These are phyloP conservation scores for Oophaga pumilio DNA, from an alignment of 2,113 vertebrate species.

Conservation along the genomic window DNA sequence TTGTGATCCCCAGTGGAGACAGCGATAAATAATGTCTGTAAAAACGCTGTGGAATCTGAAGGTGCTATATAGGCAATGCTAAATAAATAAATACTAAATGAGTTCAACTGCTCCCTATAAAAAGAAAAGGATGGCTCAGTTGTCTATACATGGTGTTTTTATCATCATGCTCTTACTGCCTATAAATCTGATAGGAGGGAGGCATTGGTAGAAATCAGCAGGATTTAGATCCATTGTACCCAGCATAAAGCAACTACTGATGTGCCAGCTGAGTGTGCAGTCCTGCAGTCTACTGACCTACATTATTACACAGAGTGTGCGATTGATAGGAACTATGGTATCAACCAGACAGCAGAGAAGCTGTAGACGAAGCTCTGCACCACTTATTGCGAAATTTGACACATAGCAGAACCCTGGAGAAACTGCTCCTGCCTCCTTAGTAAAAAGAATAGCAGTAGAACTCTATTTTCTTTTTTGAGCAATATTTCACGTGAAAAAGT, in stretches of 20 bases:
- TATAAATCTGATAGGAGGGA: background rate
- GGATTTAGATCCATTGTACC: background rate
- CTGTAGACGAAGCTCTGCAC: no score
- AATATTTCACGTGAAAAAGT: background rate
- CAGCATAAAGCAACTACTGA: background rate
- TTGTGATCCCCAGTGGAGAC: no score
- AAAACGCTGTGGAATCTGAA: no score
- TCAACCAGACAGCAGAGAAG: background rate
- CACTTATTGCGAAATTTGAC: background rate
- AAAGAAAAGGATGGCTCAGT: background rate
- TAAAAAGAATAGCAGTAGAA: background rate
- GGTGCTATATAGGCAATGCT: no score
- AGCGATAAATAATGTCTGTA: no score
- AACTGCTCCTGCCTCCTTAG: background rate
- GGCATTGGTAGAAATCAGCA: no score
- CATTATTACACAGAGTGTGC: background rate
- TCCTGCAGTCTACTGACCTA: slow-evolving; percentile 12
- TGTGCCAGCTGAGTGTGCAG: background rate
- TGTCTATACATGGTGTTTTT: background rate
- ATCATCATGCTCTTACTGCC: background rate
- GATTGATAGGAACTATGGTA: background rate
- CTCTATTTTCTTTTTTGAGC: background rate
- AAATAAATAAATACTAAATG: no score
- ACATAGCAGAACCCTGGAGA: background rate
- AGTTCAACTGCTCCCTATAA: background rate